Evolutionary conservation across 2,888 invertebrate species (phyloP).

Genomic region (Ganaspis brasiliensis): DNA sequence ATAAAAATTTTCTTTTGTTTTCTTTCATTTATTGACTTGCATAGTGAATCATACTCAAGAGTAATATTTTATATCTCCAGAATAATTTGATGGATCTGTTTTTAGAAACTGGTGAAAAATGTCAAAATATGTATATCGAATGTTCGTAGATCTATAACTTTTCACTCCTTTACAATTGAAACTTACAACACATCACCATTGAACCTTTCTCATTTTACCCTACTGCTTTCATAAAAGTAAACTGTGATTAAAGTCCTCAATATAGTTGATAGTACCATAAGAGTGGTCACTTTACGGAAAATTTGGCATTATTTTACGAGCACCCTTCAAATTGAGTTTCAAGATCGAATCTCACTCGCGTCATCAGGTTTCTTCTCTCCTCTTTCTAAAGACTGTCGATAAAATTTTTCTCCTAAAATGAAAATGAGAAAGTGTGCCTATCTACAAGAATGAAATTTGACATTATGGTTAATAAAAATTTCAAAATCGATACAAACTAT

Average conservation of each 20-base stretch:
- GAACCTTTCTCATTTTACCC: no score
- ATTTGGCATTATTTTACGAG: constrained; percentile 35
- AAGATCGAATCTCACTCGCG: constrained; percentile 24
- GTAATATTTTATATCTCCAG: no score
- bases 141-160: no score
- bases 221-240: constrained; percentile 13
- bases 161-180: no score
- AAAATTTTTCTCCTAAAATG: constrained; percentile 9
- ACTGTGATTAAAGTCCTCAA: neutral
- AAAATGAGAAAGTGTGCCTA: neutral
- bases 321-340: constrained; percentile 17
- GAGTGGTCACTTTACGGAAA: neutral
- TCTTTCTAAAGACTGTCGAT: constrained; percentile 2
- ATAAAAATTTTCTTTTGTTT: constrained; percentile 15
- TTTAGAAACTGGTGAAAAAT: no score
- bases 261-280: neutral
- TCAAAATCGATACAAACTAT: neutral
- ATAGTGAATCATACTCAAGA: constrained; percentile 1
- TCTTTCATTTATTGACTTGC: neutral
- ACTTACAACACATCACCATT: no score
- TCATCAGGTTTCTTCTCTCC: constrained; percentile 19
- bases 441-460: neutral
- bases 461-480: constrained; percentile 15
- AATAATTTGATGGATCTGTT: no score
- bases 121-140: no score